phyloP scores from a whole-genome alignment of 2,797 vertebrate species.

The Poeciliopsis presidionis region DNA sequence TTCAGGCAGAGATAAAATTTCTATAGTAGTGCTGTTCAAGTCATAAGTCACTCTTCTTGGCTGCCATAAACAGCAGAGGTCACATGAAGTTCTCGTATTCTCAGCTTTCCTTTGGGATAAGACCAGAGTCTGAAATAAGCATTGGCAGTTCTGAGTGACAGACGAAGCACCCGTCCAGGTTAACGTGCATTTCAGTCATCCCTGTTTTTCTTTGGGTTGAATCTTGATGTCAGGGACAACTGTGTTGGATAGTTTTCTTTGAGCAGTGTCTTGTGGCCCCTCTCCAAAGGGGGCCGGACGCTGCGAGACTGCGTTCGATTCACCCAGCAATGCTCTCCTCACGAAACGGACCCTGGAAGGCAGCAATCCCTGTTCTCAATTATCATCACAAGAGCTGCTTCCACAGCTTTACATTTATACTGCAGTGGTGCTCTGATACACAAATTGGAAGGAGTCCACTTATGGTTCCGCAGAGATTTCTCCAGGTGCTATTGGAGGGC shows the following conservation, averaged over 20 bases:
- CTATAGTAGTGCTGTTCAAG: constrained; percentile 45
- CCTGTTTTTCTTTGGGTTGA: constrained; percentile 26
- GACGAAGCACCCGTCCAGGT: constrained; percentile 48
- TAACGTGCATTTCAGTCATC: constrained; percentile 35
- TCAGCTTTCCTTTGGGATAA: constrained; percentile 32
- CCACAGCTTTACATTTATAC: constrained; percentile 61
- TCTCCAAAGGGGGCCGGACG: constrained; percentile 67
- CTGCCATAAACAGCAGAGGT: constrained; percentile 34
- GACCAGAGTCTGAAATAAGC: constrained; percentile 51
- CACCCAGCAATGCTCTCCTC: constrained; percentile 68
- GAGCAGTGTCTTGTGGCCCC: constrained; percentile 63
- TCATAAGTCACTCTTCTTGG: constrained; percentile 46
- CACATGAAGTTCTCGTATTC: constrained; percentile 40
- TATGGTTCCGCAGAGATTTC: constrained; percentile 56
- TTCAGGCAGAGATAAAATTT: constrained; percentile 38
- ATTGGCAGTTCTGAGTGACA: constrained; percentile 48
- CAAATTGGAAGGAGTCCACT: constrained; percentile 53
- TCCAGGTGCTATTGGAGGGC: constrained; percentile 55
- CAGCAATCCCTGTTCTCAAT: constrained; percentile 75
- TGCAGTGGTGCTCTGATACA: constrained; percentile 32
- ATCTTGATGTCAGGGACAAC: constrained; percentile 41
- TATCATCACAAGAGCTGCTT: constrained; percentile 67
- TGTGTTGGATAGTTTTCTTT: constrained; percentile 48
- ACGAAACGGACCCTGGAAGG: constrained; percentile 61
- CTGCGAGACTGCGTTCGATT: constrained; percentile 65